Evolutionary conservation across 2,797 vertebrate genomes (phyloP).

Genomic region (Paedocypris micromegethes): DNA sequence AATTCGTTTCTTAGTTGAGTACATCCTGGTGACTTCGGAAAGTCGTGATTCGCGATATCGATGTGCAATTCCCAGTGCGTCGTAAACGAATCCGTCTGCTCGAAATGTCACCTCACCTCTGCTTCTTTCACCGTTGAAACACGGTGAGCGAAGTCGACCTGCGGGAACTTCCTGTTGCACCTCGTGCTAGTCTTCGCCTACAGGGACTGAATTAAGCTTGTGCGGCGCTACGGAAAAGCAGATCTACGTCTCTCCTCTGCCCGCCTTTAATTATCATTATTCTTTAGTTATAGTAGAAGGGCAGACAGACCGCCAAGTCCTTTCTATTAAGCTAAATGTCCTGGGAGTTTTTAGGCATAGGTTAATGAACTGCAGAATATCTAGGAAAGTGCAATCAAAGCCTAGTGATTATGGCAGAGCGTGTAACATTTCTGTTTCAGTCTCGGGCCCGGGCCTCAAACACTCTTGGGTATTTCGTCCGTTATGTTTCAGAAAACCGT

Average conservation of each 20-base stretch:
- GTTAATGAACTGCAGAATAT: constrained; percentile 73
- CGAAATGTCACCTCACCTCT: constrained; percentile 58
- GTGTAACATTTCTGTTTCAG: constrained; percentile 55
- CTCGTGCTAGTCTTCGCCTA: constrained; percentile 55
- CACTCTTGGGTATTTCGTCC: constrained; percentile 45
- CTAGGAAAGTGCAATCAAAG: constrained; percentile 62
- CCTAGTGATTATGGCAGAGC: constrained; percentile 56
- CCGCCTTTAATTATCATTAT: constrained; percentile 71
- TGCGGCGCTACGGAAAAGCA: constrained; percentile 58
- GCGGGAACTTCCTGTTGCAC: constrained; percentile 23
- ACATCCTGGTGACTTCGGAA: neutral
- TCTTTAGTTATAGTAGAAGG: constrained; percentile 65
- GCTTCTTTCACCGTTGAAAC: constrained; percentile 9
- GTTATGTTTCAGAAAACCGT: constrained; percentile 56
- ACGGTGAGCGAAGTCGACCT: constrained; percentile 31
- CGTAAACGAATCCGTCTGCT: constrained; percentile 47
- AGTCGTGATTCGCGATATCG: no score
- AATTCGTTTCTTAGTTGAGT: constrained; percentile 12
- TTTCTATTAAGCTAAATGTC: constrained; percentile 67
- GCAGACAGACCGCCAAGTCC: constrained; percentile 59
- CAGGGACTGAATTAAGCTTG: constrained; percentile 69
- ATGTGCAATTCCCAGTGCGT: constrained; percentile 58
- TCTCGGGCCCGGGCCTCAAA: constrained; percentile 24
- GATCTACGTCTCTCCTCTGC: constrained; percentile 65
- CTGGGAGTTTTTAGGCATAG: constrained; percentile 67